Conservation (phyloP, 1,140 invertebrate species). For the Calycopis cecrops region DNA sequence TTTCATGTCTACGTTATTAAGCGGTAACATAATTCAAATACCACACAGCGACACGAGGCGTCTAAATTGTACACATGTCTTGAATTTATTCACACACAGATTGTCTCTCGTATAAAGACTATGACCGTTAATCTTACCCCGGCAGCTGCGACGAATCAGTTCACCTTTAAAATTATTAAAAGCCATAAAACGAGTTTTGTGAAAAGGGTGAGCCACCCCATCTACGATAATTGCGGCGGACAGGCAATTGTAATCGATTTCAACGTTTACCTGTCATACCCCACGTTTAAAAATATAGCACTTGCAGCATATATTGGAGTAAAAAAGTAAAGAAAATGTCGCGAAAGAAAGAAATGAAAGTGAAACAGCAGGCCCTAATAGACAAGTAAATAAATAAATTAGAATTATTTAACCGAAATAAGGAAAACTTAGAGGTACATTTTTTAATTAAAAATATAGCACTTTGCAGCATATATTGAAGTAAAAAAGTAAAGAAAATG, state of each 20-base stretch:
- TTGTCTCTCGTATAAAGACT: slow-evolving; percentile 8
- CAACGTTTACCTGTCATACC: slow-evolving; percentile 21
- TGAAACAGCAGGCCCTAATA: no score
- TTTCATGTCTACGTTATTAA: slow-evolving; percentile 32
- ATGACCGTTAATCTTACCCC: slow-evolving; percentile 55
- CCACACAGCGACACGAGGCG: no score
- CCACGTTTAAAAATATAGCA: background rate
- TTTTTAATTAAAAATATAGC: background rate
- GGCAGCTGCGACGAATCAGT: slow-evolving; percentile 68
- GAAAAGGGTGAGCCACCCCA: slow-evolving; percentile 67
- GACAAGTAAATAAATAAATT: no score
- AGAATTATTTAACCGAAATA: no score
- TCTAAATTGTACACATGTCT: no score
- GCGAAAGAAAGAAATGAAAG: no score
- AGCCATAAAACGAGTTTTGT: slow-evolving; percentile 67
- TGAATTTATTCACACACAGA: background rate
- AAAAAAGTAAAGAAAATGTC: no score
- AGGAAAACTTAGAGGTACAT: no score
- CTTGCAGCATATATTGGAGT: background rate
- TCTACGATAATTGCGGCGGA: slow-evolving; percentile 58
- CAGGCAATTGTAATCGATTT: slow-evolving; percentile 51
- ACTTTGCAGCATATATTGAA: background rate
- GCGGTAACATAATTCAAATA: slow-evolving; percentile 35
- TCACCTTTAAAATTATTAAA: slow-evolving; percentile 73
- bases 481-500: no score